phyloP scores from a whole-genome alignment of 64 coral and sea anemone species.

The Catalaphyllia jardinei region DNA sequence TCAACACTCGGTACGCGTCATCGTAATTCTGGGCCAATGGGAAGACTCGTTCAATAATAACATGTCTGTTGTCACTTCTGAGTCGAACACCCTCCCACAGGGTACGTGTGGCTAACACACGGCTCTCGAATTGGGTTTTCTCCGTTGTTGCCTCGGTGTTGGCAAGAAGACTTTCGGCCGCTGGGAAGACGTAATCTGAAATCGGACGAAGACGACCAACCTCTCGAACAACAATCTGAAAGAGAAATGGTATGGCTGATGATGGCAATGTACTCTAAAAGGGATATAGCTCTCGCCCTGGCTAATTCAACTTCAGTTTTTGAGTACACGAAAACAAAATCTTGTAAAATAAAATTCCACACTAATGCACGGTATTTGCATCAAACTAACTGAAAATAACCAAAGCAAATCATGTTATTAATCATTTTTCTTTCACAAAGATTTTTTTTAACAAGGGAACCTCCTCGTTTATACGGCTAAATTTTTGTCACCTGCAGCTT shows the following conservation, averaged over 20 bases:
- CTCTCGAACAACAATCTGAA: slow-evolving; percentile 78
- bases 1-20: slow-evolving; percentile 77
- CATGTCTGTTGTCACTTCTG: slow-evolving; percentile 65
- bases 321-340: too few species aligned
- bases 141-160: slow-evolving; percentile 62
- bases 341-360: too few species aligned
- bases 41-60: slow-evolving; percentile 84
- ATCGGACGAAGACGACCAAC: slow-evolving; percentile 68
- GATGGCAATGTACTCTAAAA: too few species aligned
- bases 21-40: slow-evolving; percentile 87
- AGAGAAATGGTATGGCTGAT: not conserved
- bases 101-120: slow-evolving; percentile 66
- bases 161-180: slow-evolving; percentile 69
- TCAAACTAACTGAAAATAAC: not conserved
- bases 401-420: too few species aligned
- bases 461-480: too few species aligned
- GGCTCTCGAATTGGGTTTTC: slow-evolving; percentile 61
- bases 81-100: slow-evolving; percentile 67
- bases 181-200: slow-evolving; percentile 78
- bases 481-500: too few species aligned
- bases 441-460: too few species aligned
- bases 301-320: too few species aligned
- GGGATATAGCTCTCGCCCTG: too few species aligned
- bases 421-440: too few species aligned
- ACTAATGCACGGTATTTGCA: too few species aligned